Evolutionary conservation across 2,797 vertebrate species (phyloP).

Genomic region (Remorina albescens): DNA sequence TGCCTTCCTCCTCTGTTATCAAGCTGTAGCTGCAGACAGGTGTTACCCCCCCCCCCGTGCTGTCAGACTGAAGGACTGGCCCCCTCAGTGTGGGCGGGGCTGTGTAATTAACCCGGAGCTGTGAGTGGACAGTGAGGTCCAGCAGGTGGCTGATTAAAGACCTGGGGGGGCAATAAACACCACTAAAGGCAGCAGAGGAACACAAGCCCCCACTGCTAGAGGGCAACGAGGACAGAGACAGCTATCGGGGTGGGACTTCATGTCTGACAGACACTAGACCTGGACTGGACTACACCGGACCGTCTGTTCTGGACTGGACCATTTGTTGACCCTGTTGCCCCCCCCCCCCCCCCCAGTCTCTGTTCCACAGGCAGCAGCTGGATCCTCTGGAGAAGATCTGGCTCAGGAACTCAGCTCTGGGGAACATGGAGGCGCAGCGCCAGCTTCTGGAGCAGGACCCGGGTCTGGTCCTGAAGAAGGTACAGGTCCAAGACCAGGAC

Average conservation of each 20-base stretch:
- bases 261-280: too few species aligned
- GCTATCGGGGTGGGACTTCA: too few species aligned
- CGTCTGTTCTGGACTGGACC: too few species aligned
- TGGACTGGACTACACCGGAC: too few species aligned
- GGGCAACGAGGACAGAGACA: slow-evolving; percentile 55
- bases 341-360: slow-evolving; percentile 54
- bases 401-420: slow-evolving; percentile 69
- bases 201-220: slow-evolving; percentile 32
- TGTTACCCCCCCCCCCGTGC: slow-evolving; percentile 15
- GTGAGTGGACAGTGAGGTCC: slow-evolving; percentile 86
- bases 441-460: slow-evolving; percentile 71
- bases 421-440: slow-evolving; percentile 63
- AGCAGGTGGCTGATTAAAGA: slow-evolving; percentile 87
- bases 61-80: slow-evolving; percentile 75
- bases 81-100: slow-evolving; percentile 67
- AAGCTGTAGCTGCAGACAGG: too few species aligned
- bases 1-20: too few species aligned
- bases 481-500: slow-evolving; percentile 19
- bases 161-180: slow-evolving; percentile 77
- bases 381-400: slow-evolving; percentile 79
- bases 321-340: too few species aligned
- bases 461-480: slow-evolving; percentile 71
- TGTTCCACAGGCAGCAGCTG: slow-evolving; percentile 76
- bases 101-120: slow-evolving; percentile 82
- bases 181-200: slow-evolving; percentile 61